phyloP scores from a whole-genome alignment of 2,888 invertebrate species.

The Saturnia japonica region DNA sequence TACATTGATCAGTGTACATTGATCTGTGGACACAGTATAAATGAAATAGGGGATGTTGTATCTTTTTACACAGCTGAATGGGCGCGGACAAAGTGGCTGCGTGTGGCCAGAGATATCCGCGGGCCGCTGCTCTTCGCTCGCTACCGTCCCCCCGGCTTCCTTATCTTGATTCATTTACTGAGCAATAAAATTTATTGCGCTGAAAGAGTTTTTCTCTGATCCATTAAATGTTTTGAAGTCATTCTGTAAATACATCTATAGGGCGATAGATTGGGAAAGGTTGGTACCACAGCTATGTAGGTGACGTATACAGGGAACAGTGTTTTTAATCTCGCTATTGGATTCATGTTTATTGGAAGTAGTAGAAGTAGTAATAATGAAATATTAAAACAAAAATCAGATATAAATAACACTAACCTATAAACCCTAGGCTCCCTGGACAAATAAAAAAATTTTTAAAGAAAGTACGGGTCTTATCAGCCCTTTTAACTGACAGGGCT shows the following conservation, averaged over 20 bases:
- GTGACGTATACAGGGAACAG: background rate
- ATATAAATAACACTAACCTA: too few species aligned
- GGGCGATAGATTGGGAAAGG: background rate
- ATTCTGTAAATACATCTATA: constrained; percentile 18
- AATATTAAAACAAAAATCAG: too few species aligned
- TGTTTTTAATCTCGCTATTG: background rate
- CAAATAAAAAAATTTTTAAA: too few species aligned
- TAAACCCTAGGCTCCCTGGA: too few species aligned
- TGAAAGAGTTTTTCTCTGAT: constrained; percentile 31
- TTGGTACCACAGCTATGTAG: background rate
- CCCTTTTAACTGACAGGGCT: too few species aligned
- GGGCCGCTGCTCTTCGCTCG: constrained; percentile 17
- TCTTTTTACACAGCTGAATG: constrained; percentile 68
- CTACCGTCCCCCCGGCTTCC: constrained; percentile 34
- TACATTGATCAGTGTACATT: background rate
- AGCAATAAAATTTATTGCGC: constrained; percentile 49
- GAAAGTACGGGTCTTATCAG: too few species aligned
- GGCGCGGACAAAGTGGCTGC: constrained; percentile 57
- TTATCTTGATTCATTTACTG: constrained; percentile 62
- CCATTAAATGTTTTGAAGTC: constrained; percentile 17
- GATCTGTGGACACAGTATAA: constrained; percentile 35
- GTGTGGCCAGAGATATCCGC: constrained; percentile 28
- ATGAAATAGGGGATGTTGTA: constrained; percentile 62
- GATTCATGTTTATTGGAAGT: too few species aligned
- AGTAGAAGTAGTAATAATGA: too few species aligned